Percentiles rank a stretch among this genome's conserved stretches.
Evolutionary conservation across 2,888 invertebrate species (phyloP).

Genomic region (Aelia acuminata): DNA sequence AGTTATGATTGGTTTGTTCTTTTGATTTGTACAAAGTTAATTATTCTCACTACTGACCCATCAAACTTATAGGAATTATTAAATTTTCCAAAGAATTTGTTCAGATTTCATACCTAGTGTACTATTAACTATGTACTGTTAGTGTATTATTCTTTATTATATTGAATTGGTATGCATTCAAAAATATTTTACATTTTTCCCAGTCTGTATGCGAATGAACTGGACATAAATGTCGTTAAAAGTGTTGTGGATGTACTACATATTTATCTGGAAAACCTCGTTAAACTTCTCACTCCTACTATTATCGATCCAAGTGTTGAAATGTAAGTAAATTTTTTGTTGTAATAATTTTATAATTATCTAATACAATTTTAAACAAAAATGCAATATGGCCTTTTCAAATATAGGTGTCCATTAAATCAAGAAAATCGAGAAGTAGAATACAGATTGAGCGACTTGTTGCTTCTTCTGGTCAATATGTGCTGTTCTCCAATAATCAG

Average conservation of each 20-base stretch:
- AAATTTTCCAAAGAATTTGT: too few relatives aligned
- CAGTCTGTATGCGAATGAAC: constrained; percentile 72
- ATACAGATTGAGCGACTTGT: constrained; percentile 62
- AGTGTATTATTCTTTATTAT: too few relatives aligned
- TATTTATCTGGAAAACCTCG: constrained; percentile 64
- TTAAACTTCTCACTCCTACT: constrained; percentile 61
- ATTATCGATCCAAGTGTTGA: constrained; percentile 55
- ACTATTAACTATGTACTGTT: too few relatives aligned
- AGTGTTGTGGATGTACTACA: constrained; percentile 71
- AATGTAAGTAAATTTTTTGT: constrained; percentile 27
- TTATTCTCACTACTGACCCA: too few relatives aligned
- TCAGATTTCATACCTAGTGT: too few relatives aligned
- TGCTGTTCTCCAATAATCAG: constrained; percentile 63
- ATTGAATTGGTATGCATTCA: too few relatives aligned
- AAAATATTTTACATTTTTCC: too few relatives aligned
- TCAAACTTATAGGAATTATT: too few relatives aligned
- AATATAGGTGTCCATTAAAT: constrained; percentile 58
- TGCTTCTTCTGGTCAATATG: constrained; percentile 63
- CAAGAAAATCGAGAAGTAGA: constrained; percentile 62
- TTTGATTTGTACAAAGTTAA: too few relatives aligned
- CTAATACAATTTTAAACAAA: too few relatives aligned
- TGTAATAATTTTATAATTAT: background rate
- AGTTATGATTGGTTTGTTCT: too few relatives aligned
- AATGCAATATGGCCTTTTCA: too few relatives aligned
- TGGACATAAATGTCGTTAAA: constrained; percentile 71